A percentile compares a stretch with the other conserved stretches of the same genome.
These are phyloP conservation scores for Diadumene lineata DNA, from an alignment of 92 coral and sea anemone species.

Conservation along the genomic window DNA sequence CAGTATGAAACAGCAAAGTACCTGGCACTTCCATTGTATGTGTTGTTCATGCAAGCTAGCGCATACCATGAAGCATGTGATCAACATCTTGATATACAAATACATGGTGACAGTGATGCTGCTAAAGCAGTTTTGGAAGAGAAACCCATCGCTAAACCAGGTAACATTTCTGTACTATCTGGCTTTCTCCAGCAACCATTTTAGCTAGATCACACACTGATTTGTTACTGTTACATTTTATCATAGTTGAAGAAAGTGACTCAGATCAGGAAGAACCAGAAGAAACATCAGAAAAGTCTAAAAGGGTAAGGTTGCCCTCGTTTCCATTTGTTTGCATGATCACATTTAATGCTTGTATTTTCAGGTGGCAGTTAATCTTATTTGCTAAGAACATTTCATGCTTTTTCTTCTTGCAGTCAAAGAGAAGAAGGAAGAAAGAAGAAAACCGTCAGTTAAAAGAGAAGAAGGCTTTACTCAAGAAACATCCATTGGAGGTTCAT, in stretches of 20 bases:
- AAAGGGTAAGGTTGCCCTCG: constrained; percentile 44
- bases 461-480: constrained; percentile 73
- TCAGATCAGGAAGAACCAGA: constrained; percentile 73
- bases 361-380: no score
- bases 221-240: neutral
- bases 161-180: no score
- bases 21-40: constrained; percentile 85
- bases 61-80: constrained; percentile 97
- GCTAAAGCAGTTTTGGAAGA: constrained; percentile 94
- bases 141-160: constrained; percentile 52
- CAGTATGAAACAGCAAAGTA: constrained; percentile 94
- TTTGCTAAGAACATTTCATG: no score
- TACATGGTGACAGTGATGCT: constrained; percentile 88
- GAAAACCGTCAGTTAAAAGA: constrained; percentile 85
- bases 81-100: constrained; percentile 66
- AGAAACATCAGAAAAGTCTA: constrained; percentile 69
- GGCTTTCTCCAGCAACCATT: no score
- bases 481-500: constrained; percentile 87
- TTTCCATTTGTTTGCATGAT: neutral
- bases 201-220: no score
- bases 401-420: constrained; percentile 48
- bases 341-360: no score
- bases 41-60: constrained; percentile 83
- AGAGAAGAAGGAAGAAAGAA: constrained; percentile 89
- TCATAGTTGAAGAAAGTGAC: constrained; percentile 79